These are phyloP conservation scores for Maniola jurtina DNA, from an alignment of 1,140 invertebrate species.

Conservation along the genomic window DNA sequence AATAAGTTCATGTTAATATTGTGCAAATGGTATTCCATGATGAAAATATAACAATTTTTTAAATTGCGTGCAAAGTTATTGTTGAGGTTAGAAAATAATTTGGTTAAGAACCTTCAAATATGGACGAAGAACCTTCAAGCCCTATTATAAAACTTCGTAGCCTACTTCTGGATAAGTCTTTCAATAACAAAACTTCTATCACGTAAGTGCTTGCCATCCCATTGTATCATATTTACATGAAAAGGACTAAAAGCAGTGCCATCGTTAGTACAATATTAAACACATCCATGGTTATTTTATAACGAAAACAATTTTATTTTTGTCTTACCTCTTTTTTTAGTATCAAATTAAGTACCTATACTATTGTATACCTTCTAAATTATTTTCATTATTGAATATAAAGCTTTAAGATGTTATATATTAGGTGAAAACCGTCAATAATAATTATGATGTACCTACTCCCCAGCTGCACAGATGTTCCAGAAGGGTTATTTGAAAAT, in stretches of 20 bases:
- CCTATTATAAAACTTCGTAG: slow-evolving; percentile 56
- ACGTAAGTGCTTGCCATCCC: slow-evolving; percentile 48
- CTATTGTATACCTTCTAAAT: no score
- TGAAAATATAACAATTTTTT: not conserved
- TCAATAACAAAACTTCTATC: slow-evolving; percentile 59
- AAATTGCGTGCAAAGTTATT: not conserved
- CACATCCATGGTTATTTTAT: no score
- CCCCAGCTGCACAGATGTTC: slow-evolving; percentile 82
- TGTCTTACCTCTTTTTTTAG: no score
- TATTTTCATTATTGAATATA: no score
- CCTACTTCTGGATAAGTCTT: slow-evolving; percentile 38
- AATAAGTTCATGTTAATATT: no score
- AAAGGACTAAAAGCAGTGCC: no score
- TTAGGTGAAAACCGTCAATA: not conserved
- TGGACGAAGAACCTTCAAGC: slow-evolving; percentile 46
- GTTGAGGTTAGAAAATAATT: slow-evolving; percentile 30
- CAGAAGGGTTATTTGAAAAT: slow-evolving; percentile 81
- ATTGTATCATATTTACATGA: no score
- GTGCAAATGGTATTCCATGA: not conserved
- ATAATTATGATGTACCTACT: slow-evolving; percentile 14
- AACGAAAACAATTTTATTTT: no score
- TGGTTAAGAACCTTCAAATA: no score
- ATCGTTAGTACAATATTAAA: no score
- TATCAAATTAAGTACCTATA: no score
- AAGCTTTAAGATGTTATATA: not conserved